Conservation (phyloP, 2,888 invertebrate species). For the Rotaria sp. region DNA sequence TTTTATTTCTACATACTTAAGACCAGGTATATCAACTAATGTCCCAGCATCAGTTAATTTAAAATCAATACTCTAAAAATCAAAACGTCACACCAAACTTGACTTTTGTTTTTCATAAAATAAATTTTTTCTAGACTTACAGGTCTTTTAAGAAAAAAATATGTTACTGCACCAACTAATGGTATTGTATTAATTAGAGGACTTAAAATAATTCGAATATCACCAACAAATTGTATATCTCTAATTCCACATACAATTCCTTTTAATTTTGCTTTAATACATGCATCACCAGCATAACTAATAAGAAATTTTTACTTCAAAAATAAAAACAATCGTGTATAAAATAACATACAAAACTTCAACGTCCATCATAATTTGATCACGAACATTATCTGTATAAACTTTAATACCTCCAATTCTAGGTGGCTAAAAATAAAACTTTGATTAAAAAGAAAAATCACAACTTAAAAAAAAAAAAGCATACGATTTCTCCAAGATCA, state of each 20-base stretch:
- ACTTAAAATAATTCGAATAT: conserved; percentile 36
- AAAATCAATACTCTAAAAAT: conserved; percentile 2
- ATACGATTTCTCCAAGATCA: conserved; percentile 39
- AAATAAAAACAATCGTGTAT: too few relatives aligned
- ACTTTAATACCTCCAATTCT: conserved; percentile 37
- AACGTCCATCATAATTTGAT: conserved; percentile 40
- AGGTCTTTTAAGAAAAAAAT: conserved; percentile 38
- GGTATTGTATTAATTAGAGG: conserved; percentile 38
- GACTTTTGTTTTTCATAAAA: neutral
- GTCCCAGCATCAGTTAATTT: neutral
- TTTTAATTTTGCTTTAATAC: conserved; percentile 30
- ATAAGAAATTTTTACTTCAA: neutral
- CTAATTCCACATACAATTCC: conserved; percentile 37
- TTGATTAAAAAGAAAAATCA: neutral
- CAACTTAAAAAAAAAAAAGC: neutral
- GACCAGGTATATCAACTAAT: conserved; percentile 4
- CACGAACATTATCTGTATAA: conserved; percentile 38
- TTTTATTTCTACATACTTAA: neutral
- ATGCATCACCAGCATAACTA: conserved; percentile 41
- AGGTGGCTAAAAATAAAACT: conserved; percentile 34
- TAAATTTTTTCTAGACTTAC: neutral
- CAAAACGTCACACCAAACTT: too few relatives aligned
- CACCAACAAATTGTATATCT: conserved; percentile 40
- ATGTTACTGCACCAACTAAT: conserved; percentile 36
- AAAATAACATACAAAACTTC: conserved; percentile 38